Evolutionary conservation across 2,113 vertebrate genomes (phyloP), one percentile per base, ranked within the genome.

Genomic region (Coptodon rendalli): DNA sequence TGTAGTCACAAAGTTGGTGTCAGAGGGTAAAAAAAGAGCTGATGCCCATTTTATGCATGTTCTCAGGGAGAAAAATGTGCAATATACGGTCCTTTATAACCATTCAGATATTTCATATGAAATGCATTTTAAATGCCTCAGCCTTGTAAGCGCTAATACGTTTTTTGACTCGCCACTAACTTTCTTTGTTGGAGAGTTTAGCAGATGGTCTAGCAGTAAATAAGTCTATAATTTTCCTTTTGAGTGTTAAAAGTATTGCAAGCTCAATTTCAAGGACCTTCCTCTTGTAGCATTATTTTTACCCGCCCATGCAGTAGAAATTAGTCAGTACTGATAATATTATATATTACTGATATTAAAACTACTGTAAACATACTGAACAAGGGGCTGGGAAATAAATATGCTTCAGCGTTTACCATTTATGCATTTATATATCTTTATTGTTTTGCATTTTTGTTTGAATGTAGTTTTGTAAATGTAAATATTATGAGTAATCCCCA

Each of bases 1-100:
- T 92, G 85, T 90, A 85, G 66, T 87, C 63, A 59, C 68, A 80
- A 91, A 89, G 76, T 89, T 89, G 40, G 84, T 22, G 53, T 86
- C n/a, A 56, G 19, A 43, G 68, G 24, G 86, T 81, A 48, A 68
- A 38, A 52, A 48, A 50, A 38, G 80, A 38, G 80, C 82, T 38
- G 14, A 83, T 73, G 53, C 76, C 59, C 53, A 66, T 86, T 91
- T 89, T 87, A 81, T 88, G 83, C 45, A 5, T 78, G 16, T 78
- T 50, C 27, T 29, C 16, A 5, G 45, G 27, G 45, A 78, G 45
- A 52, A 52, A 78, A 34, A 78, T 52, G 19, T 78, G 16, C 29
- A 78, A n/a, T 78, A 34, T n/a, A 78, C 5, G 16, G 45, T 52
- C 45, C 5, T 78, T 31, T 31, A 34, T 52, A 52, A 52, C 43